A percentile compares a stretch with the other conserved stretches of the same genome.
phyloP scores from a whole-genome alignment of 2,797 vertebrate species.

The Hyperoplus immaculatus region DNA sequence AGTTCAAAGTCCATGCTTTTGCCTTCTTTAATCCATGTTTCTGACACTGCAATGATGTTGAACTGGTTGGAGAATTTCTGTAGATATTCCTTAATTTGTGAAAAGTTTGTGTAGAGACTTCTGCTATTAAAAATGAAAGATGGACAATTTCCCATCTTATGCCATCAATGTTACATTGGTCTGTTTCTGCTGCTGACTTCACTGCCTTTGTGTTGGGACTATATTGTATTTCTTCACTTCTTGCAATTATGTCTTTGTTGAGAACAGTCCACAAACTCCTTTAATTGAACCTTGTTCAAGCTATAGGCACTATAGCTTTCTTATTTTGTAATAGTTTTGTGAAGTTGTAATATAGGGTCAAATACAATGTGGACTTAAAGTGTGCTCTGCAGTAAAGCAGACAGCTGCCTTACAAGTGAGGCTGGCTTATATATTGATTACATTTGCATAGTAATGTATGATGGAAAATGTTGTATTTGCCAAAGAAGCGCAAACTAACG shows the following conservation, averaged over 20 bases:
- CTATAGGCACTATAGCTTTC: background rate
- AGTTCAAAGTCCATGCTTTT: too few relatives aligned
- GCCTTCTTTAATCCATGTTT: too few relatives aligned
- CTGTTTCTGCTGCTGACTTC: slow-evolving; percentile 2
- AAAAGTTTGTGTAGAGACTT: too few relatives aligned
- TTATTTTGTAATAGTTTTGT: background rate
- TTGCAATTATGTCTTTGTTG: background rate
- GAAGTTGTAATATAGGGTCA: background rate
- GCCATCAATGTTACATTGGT: slow-evolving; percentile 11
- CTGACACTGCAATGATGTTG: too few relatives aligned
- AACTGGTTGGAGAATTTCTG: too few relatives aligned
- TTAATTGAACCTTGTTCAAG: slow-evolving; percentile 9
- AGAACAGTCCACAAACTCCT: background rate
- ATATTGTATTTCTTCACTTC: too few relatives aligned
- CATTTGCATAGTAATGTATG: background rate
- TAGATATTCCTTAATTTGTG: too few relatives aligned
- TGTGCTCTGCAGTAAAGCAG: slow-evolving; percentile 8
- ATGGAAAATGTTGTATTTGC: background rate
- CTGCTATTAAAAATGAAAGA: too few relatives aligned
- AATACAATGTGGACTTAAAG: background rate
- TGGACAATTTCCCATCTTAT: too few relatives aligned
- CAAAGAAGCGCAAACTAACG: too few relatives aligned
- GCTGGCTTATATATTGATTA: slow-evolving; percentile 5
- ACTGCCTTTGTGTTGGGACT: background rate
- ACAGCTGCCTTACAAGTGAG: background rate